Evolutionary conservation across 1,140 invertebrate species (phyloP).

Genomic region (Trachymyrmex septentrionalis): DNA sequence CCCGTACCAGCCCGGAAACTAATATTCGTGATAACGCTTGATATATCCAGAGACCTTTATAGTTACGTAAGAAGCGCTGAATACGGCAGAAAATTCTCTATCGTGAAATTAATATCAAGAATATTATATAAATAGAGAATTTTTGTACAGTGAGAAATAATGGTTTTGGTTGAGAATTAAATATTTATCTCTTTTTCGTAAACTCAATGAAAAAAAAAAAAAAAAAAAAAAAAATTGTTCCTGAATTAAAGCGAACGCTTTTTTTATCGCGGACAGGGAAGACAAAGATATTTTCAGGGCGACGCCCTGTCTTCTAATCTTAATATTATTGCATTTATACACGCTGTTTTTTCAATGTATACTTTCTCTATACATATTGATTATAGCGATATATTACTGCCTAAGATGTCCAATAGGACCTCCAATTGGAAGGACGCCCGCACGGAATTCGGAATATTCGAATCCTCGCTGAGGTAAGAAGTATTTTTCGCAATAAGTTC

Average conservation of each 20-base stretch:
- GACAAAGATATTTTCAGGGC: not conserved
- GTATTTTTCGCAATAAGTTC: no score
- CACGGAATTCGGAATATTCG: no score
- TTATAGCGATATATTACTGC: no score
- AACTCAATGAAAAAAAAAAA: not conserved
- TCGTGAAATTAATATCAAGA: not conserved
- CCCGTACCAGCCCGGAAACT: slow-evolving; percentile 31
- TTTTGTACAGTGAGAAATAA: not conserved
- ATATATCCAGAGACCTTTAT: not conserved
- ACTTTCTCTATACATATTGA: no score
- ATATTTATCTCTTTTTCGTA: not conserved
- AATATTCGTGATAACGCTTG: slow-evolving; percentile 2
- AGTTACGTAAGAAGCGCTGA: slow-evolving; percentile 9
- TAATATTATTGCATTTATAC: no score
- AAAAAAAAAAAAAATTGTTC: not conserved
- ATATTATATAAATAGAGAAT: not conserved
- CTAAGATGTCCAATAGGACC: no score
- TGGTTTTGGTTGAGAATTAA: not conserved
- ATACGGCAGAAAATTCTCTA: not conserved
- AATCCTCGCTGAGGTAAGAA: no score
- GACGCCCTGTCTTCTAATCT: no score
- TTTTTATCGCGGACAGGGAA: not conserved
- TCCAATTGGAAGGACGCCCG: no score
- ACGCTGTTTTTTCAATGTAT: no score
- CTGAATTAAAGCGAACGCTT: not conserved